Evolutionary conservation across 2,888 invertebrate species (phyloP).

Genomic region (Geophilus truncorum): DNA sequence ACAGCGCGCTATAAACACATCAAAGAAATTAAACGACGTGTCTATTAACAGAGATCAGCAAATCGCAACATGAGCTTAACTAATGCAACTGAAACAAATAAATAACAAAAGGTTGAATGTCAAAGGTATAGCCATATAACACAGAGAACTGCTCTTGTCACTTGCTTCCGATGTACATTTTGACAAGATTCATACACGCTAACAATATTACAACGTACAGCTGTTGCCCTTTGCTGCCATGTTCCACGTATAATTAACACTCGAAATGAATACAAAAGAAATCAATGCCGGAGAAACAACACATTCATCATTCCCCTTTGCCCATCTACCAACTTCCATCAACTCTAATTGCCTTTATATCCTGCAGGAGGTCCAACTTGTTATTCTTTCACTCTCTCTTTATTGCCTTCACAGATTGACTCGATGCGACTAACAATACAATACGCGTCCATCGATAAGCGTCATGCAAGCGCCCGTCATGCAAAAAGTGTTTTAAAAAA

Average conservation of each 20-base stretch:
- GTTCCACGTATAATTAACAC: conserved; percentile 20
- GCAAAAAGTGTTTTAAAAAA: not conserved
- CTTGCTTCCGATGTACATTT: not conserved
- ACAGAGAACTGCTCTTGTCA: not conserved
- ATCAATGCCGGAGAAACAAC: conserved; percentile 16
- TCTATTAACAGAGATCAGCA: not conserved
- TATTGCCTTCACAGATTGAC: not conserved
- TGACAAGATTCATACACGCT: conserved; percentile 20
- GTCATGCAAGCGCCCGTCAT: not conserved
- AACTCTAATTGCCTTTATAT: not conserved
- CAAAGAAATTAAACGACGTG: not conserved
- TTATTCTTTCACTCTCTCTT: conserved; percentile 27
- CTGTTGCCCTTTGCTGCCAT: conserved; percentile 20
- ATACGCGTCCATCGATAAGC: not conserved
- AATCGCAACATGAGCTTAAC: not conserved
- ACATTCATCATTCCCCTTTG: conserved; percentile 12
- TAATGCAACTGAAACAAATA: not conserved
- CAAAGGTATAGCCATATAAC: conserved; percentile 7
- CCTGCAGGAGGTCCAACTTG: conserved; percentile 13
- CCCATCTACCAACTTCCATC: conserved; percentile 28
- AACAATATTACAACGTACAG: conserved; percentile 16
- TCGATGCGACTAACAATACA: not conserved
- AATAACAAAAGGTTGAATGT: not conserved
- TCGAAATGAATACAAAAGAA: conserved; percentile 12
- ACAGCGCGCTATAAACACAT: not conserved